Evolutionary conservation across 2,113 vertebrate species (phyloP).

Genomic region (Malurus alboscapulatus): DNA sequence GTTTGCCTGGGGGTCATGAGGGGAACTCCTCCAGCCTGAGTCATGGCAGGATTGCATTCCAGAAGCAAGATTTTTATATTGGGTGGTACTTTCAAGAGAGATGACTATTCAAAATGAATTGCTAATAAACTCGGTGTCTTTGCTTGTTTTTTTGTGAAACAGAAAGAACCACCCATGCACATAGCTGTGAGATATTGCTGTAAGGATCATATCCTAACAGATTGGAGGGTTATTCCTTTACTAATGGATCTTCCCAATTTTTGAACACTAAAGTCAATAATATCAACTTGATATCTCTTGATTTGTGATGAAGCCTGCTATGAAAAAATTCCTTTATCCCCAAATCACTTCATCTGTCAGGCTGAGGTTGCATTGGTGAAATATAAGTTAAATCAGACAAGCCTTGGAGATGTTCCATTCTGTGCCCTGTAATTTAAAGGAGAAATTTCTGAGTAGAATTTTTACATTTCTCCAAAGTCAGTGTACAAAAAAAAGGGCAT

Average conservation of each 20-base stretch:
- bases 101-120: slow-evolving; percentile 19
- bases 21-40: background rate
- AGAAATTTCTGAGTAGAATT: background rate
- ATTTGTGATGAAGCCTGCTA: background rate
- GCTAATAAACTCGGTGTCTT: background rate
- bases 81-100: slow-evolving; percentile 9
- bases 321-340: background rate
- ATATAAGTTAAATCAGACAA: slow-evolving; percentile 2
- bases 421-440: background rate
- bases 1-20: background rate
- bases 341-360: background rate
- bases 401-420: background rate
- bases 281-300: background rate
- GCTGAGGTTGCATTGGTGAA: background rate
- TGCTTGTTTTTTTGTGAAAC: slow-evolving; percentile 9
- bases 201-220: background rate
- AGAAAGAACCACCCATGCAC: background rate
- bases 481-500: background rate
- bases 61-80: background rate
- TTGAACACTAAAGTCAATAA: background rate
- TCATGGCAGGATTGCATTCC: slow-evolving; percentile 27
- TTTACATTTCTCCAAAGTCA: background rate
- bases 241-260: background rate
- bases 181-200: background rate
- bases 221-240: background rate